A percentile compares a stretch with the other conserved stretches of the same genome.
phyloP scores from a whole-genome alignment of 2,888 invertebrate genomes.

The Lasioglossum pauxillum region DNA sequence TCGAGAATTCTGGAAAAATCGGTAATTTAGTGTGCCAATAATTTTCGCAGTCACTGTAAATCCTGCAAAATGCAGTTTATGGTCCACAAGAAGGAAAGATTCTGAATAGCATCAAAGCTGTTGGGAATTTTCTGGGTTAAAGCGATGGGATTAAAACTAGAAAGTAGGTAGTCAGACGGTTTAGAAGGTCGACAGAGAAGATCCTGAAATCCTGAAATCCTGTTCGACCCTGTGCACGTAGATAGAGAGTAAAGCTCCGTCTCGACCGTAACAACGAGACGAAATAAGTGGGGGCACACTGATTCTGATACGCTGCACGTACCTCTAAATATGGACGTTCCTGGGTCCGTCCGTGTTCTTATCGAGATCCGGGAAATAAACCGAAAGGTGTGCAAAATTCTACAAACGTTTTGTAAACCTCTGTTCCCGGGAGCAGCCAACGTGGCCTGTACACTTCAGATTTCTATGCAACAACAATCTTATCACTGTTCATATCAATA shows the following conservation, averaged over 20 bases:
- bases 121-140: background rate
- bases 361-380: background rate
- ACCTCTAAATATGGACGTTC: constrained; percentile 29
- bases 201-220: background rate
- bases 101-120: no score
- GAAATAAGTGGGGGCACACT: constrained; percentile 29
- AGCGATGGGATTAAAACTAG: background rate
- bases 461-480: background rate
- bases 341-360: background rate
- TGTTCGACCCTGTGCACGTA: constrained; percentile 27
- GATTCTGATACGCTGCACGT: constrained; percentile 20
- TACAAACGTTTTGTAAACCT: background rate
- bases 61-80: no score
- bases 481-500: background rate
- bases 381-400: background rate
- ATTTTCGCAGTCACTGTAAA: no score
- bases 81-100: no score
- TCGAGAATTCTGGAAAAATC: no score
- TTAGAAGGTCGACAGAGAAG: background rate
- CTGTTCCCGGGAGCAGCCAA: background rate
- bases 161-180: background rate
- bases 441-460: background rate
- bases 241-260: constrained; percentile 3
- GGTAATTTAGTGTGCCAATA: no score
- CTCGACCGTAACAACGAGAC: constrained; percentile 31